Percentiles rank a stretch among this genome's conserved stretches.
Conservation (phyloP, 2,113 vertebrate genomes). For the Podiceps cristatus region DNA sequence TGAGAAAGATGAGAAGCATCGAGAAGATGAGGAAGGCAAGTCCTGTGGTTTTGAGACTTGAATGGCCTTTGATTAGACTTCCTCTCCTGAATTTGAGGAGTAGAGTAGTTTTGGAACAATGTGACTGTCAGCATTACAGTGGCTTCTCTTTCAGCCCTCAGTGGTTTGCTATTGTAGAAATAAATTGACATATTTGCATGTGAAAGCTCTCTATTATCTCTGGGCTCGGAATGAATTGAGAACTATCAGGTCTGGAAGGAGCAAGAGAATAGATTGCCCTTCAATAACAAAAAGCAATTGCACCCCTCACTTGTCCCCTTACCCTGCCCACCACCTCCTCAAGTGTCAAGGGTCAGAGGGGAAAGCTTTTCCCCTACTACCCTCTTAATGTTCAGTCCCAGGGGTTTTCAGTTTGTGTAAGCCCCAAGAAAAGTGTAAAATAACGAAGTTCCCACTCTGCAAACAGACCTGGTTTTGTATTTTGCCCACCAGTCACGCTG, state of each 20-base stretch:
- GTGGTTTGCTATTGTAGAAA: conserved; percentile 8
- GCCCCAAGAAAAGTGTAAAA: neutral
- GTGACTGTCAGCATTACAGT: neutral
- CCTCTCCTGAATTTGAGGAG: neutral
- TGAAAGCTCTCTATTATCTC: conserved; percentile 37
- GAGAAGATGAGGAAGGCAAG: neutral
- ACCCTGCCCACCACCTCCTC: neutral
- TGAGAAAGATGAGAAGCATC: neutral
- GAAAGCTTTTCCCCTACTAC: neutral
- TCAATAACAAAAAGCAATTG: neutral
- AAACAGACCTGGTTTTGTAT: neutral
- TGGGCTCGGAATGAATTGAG: neutral
- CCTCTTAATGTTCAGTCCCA: neutral
- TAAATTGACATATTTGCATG: conserved; percentile 63
- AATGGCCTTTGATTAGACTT: conserved; percentile 35
- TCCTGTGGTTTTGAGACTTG: neutral
- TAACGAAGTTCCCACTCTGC: neutral
- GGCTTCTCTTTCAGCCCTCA: conserved; percentile 17
- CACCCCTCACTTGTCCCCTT: neutral
- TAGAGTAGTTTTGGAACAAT: neutral
- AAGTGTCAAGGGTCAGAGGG: neutral
- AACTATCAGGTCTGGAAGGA: neutral
- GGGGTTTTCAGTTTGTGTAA: neutral
- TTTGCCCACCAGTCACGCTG: neutral
- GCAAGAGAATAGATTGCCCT: neutral